phyloP scores from a whole-genome alignment of 2,888 invertebrate species.

The Syritta pipiens region DNA sequence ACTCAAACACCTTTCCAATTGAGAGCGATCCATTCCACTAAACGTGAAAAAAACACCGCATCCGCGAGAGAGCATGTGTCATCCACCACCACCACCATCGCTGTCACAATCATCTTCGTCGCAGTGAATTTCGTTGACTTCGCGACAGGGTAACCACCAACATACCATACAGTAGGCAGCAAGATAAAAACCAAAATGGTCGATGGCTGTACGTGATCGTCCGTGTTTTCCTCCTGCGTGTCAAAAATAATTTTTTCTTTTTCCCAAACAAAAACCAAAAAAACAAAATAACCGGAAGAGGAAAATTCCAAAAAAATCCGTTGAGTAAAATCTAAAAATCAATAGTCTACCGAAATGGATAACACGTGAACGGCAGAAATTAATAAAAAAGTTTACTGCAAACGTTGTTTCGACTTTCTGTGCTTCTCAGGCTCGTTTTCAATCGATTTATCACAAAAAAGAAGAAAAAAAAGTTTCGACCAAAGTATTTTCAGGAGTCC shows the following conservation, averaged over 20 bases:
- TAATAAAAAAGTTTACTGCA: constrained; percentile 12
- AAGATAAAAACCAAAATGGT: constrained; percentile 76
- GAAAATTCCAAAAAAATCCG: constrained; percentile 6
- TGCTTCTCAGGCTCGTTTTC: constrained; percentile 42
- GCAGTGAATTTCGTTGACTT: constrained; percentile 63
- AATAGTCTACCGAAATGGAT: constrained; percentile 1
- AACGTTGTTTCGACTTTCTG: constrained; percentile 38
- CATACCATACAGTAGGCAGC: constrained; percentile 73
- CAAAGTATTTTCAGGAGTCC: constrained; percentile 26
- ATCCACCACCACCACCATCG: constrained; percentile 50
- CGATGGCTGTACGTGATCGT: constrained; percentile 72
- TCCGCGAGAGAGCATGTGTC: constrained; percentile 60
- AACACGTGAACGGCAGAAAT: constrained; percentile 16
- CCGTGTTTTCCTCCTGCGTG: constrained; percentile 68
- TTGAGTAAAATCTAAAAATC: constrained; percentile 2
- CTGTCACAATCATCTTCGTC: constrained; percentile 20
- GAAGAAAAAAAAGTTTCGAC: constrained; percentile 29
- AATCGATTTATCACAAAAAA: constrained; percentile 68
- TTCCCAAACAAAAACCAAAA: background rate
- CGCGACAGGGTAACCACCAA: constrained; percentile 67
- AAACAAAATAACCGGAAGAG: constrained; percentile 10
- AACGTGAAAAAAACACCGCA: constrained; percentile 45
- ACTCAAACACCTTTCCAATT: constrained; percentile 66
- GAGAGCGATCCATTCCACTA: constrained; percentile 44
- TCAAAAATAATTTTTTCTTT: constrained; percentile 52